Evolutionary conservation across 2,888 invertebrate genomes (phyloP).

Genomic region (Maniola hyperantus): DNA sequence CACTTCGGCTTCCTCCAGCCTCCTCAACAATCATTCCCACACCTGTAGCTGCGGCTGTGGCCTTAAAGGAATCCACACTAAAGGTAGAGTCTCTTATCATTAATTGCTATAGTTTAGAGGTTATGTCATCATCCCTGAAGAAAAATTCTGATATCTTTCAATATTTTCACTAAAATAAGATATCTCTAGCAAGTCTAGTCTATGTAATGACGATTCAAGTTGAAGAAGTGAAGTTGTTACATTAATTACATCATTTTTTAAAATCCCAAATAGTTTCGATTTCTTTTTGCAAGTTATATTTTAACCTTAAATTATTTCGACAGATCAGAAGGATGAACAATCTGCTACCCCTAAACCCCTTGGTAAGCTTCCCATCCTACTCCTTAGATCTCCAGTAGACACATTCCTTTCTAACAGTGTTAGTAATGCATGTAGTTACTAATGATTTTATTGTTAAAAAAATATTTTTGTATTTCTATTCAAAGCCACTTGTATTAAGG

Average conservation of each 20-base stretch:
- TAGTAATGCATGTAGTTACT: not conserved
- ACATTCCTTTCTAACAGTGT: not conserved
- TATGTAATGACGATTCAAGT: not conserved
- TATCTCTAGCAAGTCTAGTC: not conserved
- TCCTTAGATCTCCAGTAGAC: slow-evolving; percentile 23
- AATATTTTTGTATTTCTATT: too few species aligned
- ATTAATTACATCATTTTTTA: too few species aligned
- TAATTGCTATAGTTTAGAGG: slow-evolving; percentile 39
- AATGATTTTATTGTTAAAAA: too few species aligned
- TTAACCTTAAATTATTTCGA: slow-evolving; percentile 35
- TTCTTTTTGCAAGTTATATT: not conserved
- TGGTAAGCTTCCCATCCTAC: slow-evolving; percentile 59
- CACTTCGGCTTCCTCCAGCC: slow-evolving; percentile 55
- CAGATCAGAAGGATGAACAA: slow-evolving; percentile 59
- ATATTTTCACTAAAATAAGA: not conserved
- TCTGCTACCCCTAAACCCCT: slow-evolving; percentile 58
- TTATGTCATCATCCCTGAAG: slow-evolving; percentile 61
- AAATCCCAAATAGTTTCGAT: not conserved
- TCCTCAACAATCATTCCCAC: slow-evolving; percentile 82
- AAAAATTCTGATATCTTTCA: not conserved
- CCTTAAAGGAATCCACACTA: slow-evolving; percentile 85
- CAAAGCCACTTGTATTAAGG: too few species aligned
- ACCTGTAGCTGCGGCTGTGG: slow-evolving; percentile 88
- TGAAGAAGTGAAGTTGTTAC: too few species aligned
- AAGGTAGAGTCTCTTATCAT: slow-evolving; percentile 78